Evolutionary conservation across 1,140 invertebrate species (phyloP).

Genomic region (Apocrypta bakeri): DNA sequence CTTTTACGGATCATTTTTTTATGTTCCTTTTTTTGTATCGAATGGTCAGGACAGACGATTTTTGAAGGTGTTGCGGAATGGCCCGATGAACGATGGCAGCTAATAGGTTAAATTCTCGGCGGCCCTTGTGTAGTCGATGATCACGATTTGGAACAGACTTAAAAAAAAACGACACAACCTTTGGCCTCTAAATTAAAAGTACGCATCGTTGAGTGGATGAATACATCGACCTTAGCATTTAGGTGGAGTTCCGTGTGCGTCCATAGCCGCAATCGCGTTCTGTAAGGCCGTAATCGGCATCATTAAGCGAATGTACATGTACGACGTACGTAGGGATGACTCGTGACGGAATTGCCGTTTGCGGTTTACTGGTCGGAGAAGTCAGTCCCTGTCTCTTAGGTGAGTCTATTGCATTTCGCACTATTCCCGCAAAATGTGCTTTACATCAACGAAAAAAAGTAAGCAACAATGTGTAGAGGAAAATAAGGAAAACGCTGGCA

Average conservation of each 20-base stretch:
- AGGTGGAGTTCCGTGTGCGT: too few species aligned
- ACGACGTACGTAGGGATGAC: not conserved
- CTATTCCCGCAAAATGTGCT: not conserved
- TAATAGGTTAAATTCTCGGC: not conserved
- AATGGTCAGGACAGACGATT: not conserved
- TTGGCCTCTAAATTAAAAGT: not conserved
- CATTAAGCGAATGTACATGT: not conserved
- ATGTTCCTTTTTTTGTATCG: not conserved
- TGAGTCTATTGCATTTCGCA: not conserved
- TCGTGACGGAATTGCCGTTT: conserved; percentile 25
- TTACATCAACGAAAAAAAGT: not conserved
- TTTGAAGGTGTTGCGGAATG: conserved; percentile 20
- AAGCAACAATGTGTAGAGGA: not conserved
- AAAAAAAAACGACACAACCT: not conserved
- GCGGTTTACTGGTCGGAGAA: conserved; percentile 3
- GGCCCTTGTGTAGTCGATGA: not conserved
- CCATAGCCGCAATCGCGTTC: too few species aligned
- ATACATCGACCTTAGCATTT: too few species aligned
- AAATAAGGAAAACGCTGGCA: not conserved
- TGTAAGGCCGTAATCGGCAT: conserved; percentile 35
- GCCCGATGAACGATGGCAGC: not conserved
- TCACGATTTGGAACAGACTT: not conserved
- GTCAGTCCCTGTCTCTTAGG: not conserved
- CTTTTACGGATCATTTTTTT: conserved; percentile 32
- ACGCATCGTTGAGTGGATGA: too few species aligned